These are phyloP conservation scores for Falco rusticolus DNA, from an alignment of 2,797 vertebrate genomes.

Conservation along the genomic window DNA sequence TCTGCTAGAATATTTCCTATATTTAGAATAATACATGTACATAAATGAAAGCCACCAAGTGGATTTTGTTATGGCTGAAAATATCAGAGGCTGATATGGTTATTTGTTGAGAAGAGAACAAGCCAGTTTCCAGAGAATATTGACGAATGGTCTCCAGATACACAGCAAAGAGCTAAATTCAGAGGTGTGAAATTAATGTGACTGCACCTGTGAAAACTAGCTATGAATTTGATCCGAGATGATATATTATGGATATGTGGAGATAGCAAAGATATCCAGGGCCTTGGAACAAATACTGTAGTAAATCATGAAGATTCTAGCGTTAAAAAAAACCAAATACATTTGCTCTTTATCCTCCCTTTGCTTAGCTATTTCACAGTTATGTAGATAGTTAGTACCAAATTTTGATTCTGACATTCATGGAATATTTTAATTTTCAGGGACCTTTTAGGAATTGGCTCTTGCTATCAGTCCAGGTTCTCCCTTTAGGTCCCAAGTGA, in stretches of 20 bases:
- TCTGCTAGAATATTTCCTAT: slow-evolving; percentile 25
- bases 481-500: background rate
- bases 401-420: background rate
- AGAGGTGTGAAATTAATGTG: slow-evolving; percentile 56
- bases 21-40: slow-evolving; percentile 33
- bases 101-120: slow-evolving; percentile 37
- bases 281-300: background rate
- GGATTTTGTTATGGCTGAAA: slow-evolving; percentile 50
- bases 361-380: background rate
- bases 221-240: slow-evolving; percentile 37
- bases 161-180: slow-evolving; percentile 47
- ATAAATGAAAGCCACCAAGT: slow-evolving; percentile 42
- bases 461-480: background rate
- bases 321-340: background rate
- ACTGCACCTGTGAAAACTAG: slow-evolving; percentile 23
- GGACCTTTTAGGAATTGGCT: background rate
- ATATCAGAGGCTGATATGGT: slow-evolving; percentile 24
- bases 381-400: background rate
- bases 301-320: background rate
- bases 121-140: slow-evolving; percentile 23
- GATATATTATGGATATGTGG: background rate
- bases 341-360: background rate
- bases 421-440: background rate
- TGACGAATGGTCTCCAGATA: slow-evolving; percentile 52
- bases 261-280: background rate